Evolutionary conservation across 2,888 invertebrate species (phyloP).

Genomic region (Eutolmus rufibarbis): DNA sequence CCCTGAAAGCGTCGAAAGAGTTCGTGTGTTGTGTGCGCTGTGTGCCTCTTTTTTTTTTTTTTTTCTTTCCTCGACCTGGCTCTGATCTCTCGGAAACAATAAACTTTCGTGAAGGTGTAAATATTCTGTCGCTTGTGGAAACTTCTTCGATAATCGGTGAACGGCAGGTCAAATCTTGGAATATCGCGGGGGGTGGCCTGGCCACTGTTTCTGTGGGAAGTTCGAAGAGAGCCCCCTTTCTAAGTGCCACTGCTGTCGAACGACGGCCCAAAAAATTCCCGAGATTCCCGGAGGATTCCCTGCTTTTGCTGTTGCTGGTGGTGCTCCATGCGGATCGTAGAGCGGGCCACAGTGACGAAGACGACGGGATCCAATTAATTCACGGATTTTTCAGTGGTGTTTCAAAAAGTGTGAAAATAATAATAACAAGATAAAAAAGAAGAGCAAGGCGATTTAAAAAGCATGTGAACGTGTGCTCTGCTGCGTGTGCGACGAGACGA

Average conservation of each 20-base stretch:
- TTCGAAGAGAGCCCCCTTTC: not conserved
- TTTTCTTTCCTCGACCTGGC: not conserved
- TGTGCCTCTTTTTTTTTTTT: not conserved
- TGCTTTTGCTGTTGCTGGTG: not conserved
- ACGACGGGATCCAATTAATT: not conserved
- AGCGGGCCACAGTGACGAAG: not conserved
- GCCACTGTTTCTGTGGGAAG: not conserved
- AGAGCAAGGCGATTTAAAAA: not conserved
- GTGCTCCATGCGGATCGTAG: not conserved
- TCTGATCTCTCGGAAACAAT: constrained; percentile 22
- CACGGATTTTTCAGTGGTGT: constrained; percentile 13
- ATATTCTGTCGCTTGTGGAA: not conserved
- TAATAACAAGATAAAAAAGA: not conserved
- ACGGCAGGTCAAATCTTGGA: not conserved
- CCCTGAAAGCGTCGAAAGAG: not conserved
- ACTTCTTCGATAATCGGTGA: not conserved
- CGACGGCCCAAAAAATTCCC: not conserved
- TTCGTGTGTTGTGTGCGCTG: constrained; percentile 2
- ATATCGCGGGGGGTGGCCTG: not conserved
- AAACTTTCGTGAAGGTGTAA: constrained; percentile 36
- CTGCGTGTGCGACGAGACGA: constrained; percentile 26
- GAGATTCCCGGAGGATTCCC: not conserved
- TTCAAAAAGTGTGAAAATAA: constrained; percentile 30
- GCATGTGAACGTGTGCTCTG: constrained; percentile 20
- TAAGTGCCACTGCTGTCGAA: not conserved